Evolutionary conservation across 2,888 invertebrate genomes (phyloP), one percentile per base, ranked within the genome.

Genomic region (Punctoribates punctum): DNA sequence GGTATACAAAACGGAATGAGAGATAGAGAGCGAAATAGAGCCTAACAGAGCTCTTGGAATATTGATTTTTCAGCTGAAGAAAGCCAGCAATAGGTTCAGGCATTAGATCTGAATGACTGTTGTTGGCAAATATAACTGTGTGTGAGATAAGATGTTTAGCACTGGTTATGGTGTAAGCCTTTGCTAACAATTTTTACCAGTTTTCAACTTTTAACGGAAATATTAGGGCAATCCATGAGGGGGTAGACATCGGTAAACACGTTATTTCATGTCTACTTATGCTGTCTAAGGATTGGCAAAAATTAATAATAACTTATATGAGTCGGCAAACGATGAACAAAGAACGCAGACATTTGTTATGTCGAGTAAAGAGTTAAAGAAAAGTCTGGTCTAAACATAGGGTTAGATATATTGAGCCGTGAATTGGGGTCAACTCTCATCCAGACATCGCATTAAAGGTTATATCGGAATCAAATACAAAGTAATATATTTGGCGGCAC

Each of bases 371-470:
- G 20, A 51, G 20, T 17, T n/a, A 20, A 51, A n/a, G 34, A 34
- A 51, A 51, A 51, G 17, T 17, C n/a, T 51, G 17, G 51, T 51
- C 20, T 20, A 51, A 51, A 20, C 51, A 51, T 51, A 51, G n/a
- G 51, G 51, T 51, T 51, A 51, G 51, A 51, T 17, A 51, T 17
- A 60, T 60, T 60, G 60, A 60, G 60, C 60, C 27, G 13, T 60
- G 20, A 20, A 60, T 60, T 60, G 60, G 20, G 60, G 60, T 60
- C 60, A 60, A 60, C 60, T 60, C 60, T 60, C 60, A 60, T 60
- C 60, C 60, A 60, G 23, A 60, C 23, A 60, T 60, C 27, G 27
- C 23, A 60, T 60, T 20, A 2, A 51, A 51, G 20, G 51, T 51
- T 51, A 51, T 51, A 51, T 51, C 51, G 51, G 20, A 51, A 51